Evolutionary conservation across 2,797 vertebrate genomes (phyloP).

Genomic region (Chrosomus eos): DNA sequence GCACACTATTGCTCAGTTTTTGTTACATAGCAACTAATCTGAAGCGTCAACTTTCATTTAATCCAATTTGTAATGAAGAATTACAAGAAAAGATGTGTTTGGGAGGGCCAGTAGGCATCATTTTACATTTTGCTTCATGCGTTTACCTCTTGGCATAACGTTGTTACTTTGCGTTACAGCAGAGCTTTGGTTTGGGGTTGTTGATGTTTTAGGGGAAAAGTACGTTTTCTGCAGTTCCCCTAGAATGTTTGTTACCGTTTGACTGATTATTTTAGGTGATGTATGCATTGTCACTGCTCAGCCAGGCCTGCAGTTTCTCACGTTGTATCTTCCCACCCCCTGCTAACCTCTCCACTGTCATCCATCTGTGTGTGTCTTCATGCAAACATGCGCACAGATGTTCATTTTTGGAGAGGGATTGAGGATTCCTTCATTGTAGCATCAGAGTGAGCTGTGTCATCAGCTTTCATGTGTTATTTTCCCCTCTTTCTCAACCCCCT

Average conservation of each 20-base stretch:
- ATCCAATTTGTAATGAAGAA: not conserved
- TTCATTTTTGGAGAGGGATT: not conserved
- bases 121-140: not conserved
- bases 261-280: conserved; percentile 56
- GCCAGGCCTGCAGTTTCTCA: conserved; percentile 53
- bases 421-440: conserved; percentile 10
- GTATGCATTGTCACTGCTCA: conserved; percentile 53
- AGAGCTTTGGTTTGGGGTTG: not conserved
- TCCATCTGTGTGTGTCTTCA: conserved; percentile 28
- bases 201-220: conserved; percentile 3
- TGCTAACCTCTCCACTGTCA: conserved; percentile 18
- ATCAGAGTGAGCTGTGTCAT: conserved; percentile 26
- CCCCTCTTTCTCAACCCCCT: not conserved
- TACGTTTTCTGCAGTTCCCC: conserved; percentile 4
- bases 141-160: not conserved
- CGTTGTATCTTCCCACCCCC: conserved; percentile 31
- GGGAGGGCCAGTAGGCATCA: no score
- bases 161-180: not conserved
- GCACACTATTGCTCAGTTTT: not conserved
- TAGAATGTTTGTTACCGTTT: conserved; percentile 23
- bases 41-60: conserved; percentile 1
- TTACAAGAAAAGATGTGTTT: not conserved
- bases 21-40: conserved; percentile 31
- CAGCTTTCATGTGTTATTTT: conserved; percentile 11
- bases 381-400: conserved; percentile 33